Conservation (phyloP, 2,797 vertebrate species). For the Acrocephalus scirpaceus region DNA sequence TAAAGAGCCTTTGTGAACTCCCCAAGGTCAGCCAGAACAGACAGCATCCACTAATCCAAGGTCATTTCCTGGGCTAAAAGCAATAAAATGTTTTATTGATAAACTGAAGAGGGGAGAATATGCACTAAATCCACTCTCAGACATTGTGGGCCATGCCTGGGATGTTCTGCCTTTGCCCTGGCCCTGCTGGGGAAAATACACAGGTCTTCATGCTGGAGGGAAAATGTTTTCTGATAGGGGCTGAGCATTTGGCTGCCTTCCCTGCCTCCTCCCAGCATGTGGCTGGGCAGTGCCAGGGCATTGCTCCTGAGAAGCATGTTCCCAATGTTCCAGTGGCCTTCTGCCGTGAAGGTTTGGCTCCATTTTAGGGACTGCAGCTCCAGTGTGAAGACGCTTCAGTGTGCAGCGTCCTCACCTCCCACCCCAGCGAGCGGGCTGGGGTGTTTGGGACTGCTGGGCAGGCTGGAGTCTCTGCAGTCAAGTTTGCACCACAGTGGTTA, state of each 20-base stretch:
- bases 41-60: conserved; percentile 81
- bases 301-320: background rate
- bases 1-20: conserved; percentile 78
- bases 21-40: conserved; percentile 86
- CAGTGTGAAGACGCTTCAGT: background rate
- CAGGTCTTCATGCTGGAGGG: background rate
- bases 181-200: background rate
- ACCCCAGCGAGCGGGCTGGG: fast-evolving
- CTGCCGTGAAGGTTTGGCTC: conserved; percentile 28
- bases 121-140: conserved; percentile 17
- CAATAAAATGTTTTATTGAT: conserved; percentile 95
- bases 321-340: background rate
- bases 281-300: conserved; percentile 9
- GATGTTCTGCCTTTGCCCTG: background rate
- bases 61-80: conserved; percentile 88
- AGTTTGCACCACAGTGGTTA: conserved; percentile 39
- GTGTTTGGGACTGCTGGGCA: background rate
- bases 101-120: conserved; percentile 67
- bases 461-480: background rate
- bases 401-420: background rate
- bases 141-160: background rate
- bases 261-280: background rate
- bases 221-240: background rate
- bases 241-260: background rate
- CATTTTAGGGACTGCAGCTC: background rate